Conservation (phyloP, 2,888 invertebrate species). For the Danaus chrysippus region DNA sequence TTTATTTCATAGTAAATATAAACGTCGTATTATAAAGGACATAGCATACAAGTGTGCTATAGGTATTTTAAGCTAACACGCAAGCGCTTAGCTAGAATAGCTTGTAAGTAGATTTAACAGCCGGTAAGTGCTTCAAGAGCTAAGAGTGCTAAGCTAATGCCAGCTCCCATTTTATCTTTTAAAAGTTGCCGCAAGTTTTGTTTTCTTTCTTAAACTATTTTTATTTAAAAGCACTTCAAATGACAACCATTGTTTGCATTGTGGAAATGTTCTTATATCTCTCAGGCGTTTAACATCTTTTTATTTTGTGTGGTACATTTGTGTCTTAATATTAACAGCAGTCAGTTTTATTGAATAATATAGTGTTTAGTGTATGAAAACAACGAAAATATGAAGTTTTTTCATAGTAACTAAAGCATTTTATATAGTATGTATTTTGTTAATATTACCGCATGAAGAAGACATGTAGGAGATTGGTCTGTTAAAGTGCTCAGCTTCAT, state of each 20-base stretch:
- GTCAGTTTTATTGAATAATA: too few relatives aligned
- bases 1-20: too few relatives aligned
- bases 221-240: background rate
- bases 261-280: background rate
- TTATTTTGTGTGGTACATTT: too few relatives aligned
- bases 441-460: too few relatives aligned
- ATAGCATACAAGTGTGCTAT: background rate
- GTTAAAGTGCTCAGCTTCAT: too few relatives aligned
- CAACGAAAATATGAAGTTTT: too few relatives aligned
- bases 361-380: too few relatives aligned
- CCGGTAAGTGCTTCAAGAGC: conserved; percentile 34
- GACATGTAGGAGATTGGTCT: too few relatives aligned
- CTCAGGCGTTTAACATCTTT: background rate
- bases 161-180: background rate
- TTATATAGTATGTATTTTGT: too few relatives aligned
- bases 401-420: too few relatives aligned
- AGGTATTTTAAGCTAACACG: background rate
- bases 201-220: background rate
- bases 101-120: conserved; percentile 34
- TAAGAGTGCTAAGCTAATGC: conserved; percentile 9
- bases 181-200: background rate
- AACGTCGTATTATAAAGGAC: background rate
- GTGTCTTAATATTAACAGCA: too few relatives aligned
- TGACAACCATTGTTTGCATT: background rate
- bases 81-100: conserved; percentile 20